Percentiles rank a stretch among this genome's conserved stretches.
Conservation (phyloP, 2,888 invertebrate species). For the Bhutanitis thaidina region DNA sequence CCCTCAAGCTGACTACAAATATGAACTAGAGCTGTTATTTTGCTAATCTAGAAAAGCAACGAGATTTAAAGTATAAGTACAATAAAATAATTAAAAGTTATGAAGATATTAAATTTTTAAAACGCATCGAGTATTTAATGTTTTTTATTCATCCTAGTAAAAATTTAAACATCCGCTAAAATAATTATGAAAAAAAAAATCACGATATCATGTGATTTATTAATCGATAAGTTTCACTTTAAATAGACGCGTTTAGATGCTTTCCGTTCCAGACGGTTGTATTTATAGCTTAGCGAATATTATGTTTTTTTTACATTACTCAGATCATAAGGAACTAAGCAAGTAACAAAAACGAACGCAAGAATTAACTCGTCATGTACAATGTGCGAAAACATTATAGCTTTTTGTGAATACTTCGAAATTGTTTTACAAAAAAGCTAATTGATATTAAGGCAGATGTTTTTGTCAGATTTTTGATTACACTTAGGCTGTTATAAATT, state of each 20-base stretch:
- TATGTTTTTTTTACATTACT: too few relatives aligned
- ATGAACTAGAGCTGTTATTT: too few relatives aligned
- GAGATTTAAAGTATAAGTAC: too few relatives aligned
- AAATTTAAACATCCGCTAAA: too few relatives aligned
- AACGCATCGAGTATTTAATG: too few relatives aligned
- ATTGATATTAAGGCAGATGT: not conserved
- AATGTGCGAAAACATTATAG: not conserved
- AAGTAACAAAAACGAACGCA: not conserved
- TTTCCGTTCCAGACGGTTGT: not conserved
- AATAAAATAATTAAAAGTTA: too few relatives aligned
- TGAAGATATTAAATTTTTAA: too few relatives aligned
- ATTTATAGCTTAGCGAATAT: not conserved
- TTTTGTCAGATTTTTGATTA: too few relatives aligned
- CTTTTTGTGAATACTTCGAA: not conserved
- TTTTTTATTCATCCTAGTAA: too few relatives aligned
- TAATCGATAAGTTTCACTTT: not conserved
- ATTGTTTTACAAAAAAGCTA: not conserved
- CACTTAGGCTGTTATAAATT: too few relatives aligned
- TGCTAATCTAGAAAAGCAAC: too few relatives aligned
- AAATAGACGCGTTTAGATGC: not conserved
- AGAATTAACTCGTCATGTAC: not conserved
- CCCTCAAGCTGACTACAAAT: too few relatives aligned
- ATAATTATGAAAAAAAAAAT: not conserved
- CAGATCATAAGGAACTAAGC: not conserved
- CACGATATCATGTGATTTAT: not conserved